These are phyloP conservation scores for Muricea muricata DNA, from an alignment of 92 coral and sea anemone species.

Conservation along the genomic window DNA sequence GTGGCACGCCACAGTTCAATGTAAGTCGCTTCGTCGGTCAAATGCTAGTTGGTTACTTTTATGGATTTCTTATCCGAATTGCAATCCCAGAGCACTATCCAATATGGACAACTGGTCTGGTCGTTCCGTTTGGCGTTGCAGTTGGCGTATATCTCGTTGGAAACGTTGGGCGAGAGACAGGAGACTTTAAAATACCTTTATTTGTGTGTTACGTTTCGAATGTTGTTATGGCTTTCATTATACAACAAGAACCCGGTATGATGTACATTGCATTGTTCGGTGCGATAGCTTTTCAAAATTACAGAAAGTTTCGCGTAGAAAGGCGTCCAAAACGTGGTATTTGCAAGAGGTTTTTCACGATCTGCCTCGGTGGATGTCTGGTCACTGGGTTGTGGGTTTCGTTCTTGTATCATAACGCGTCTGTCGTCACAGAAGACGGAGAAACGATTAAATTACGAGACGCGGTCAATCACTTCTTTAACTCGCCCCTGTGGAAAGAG, in stretches of 20 bases:
- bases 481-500: conserved; percentile 97
- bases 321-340: conserved; percentile 66
- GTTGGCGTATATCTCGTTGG: conserved; percentile 96
- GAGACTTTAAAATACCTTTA: conserved; percentile 85
- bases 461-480: conserved; percentile 93
- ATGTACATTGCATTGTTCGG: conserved; percentile 94
- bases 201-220: conserved; percentile 72
- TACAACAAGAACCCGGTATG: conserved; percentile 84
- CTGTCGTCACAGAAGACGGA: conserved; percentile 95
- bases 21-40: conserved; percentile 90
- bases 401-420: conserved; percentile 92
- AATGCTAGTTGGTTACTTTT: conserved; percentile 95
- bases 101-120: conserved; percentile 73
- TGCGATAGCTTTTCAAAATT: conserved; percentile 79
- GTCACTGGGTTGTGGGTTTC: conserved; percentile 88
- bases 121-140: conserved; percentile 94
- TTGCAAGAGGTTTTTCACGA: conserved; percentile 77
- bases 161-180: conserved; percentile 92
- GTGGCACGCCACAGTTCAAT: conserved; percentile 87
- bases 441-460: conserved; percentile 95
- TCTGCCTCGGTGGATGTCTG: conserved; percentile 78
- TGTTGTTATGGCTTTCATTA: conserved; percentile 70
- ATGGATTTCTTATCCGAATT: conserved; percentile 86
- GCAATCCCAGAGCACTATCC: conserved; percentile 90
- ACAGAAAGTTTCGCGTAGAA: conserved; percentile 71